These are phyloP conservation scores for Odontesthes bonariensis DNA, from an alignment of 2,113 vertebrate species.

Conservation along the genomic window DNA sequence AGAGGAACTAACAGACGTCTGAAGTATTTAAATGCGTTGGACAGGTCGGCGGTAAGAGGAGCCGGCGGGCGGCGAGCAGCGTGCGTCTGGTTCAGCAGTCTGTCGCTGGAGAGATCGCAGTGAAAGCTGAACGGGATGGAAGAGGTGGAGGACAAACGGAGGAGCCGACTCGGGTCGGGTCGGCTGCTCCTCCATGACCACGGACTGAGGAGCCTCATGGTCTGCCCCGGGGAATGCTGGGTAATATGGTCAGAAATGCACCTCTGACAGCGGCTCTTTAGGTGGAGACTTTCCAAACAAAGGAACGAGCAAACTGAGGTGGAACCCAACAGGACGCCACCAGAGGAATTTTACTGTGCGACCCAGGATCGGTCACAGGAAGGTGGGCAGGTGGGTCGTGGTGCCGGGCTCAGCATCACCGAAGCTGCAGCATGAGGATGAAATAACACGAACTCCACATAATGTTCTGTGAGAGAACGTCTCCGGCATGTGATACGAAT, in stretches of 20 bases:
- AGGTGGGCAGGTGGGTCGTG: too few species aligned
- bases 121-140: conserved; percentile 63
- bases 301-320: too few species aligned
- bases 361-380: too few species aligned
- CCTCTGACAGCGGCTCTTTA: too few species aligned
- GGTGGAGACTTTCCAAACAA: too few species aligned
- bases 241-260: not conserved
- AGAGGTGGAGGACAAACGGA: conserved; percentile 61
- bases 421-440: too few species aligned
- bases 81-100: conserved; percentile 49
- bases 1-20: conserved; percentile 9
- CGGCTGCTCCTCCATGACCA: conserved; percentile 48
- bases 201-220: conserved; percentile 50
- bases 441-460: too few species aligned
- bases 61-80: conserved; percentile 13
- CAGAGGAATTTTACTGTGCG: too few species aligned
- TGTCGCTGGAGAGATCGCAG: conserved; percentile 43
- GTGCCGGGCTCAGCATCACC: too few species aligned
- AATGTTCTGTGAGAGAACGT: too few species aligned
- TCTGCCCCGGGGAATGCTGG: conserved; percentile 48
- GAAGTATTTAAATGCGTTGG: conserved; percentile 15
- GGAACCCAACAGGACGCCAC: too few species aligned
- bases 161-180: conserved; percentile 52
- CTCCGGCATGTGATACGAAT: too few species aligned
- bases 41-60: conserved; percentile 14